Conservation (phyloP, 2,113 vertebrate genomes). For the Lonchura striata region DNA sequence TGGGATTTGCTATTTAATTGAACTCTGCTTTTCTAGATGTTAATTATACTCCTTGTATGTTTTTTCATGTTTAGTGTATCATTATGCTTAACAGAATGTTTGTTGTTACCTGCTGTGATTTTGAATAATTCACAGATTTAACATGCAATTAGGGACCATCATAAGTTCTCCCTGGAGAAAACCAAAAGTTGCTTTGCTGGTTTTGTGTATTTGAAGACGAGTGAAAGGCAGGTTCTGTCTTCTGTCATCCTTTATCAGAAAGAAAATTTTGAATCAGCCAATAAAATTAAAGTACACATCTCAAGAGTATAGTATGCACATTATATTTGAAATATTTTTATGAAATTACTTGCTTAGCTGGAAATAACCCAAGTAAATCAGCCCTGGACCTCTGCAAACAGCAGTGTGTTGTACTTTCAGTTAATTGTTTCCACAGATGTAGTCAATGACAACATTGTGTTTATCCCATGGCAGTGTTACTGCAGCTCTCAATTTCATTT, state of each 20-base stretch:
- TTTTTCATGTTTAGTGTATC: not conserved
- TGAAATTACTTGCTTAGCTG: not conserved
- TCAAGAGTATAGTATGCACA: not conserved
- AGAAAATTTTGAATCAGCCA: not conserved
- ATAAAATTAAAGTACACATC: not conserved
- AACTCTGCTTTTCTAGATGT: not conserved
- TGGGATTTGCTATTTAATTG: not conserved
- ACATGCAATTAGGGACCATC: not conserved
- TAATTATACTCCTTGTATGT: not conserved
- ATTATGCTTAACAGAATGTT: not conserved
- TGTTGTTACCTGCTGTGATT: slow-evolving; percentile 12
- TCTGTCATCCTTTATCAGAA: not conserved
- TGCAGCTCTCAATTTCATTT: not conserved
- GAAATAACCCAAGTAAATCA: not conserved
- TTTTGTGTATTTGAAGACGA: not conserved
- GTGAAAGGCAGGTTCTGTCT: not conserved
- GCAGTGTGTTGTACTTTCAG: not conserved
- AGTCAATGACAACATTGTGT: not conserved
- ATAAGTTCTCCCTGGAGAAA: not conserved
- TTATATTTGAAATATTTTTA: not conserved
- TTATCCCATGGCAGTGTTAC: not conserved
- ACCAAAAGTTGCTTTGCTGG: not conserved
- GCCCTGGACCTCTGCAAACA: not conserved
- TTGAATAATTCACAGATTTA: not conserved
- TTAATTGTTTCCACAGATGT: not conserved